Conservation (phyloP, 1,140 invertebrate species). For the Eupristina koningsbergeri region DNA sequence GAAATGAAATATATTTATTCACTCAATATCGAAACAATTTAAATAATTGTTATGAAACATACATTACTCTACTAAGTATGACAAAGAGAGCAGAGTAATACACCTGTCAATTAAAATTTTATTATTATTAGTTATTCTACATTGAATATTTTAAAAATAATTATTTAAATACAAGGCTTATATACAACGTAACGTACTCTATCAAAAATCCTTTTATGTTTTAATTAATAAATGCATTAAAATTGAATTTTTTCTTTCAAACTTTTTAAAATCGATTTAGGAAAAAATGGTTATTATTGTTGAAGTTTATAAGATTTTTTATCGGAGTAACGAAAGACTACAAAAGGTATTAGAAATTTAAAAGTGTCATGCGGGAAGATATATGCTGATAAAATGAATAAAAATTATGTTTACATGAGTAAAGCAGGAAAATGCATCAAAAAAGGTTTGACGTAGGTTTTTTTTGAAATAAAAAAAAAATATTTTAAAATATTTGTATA, state of each 20-base stretch:
- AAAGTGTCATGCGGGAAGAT: neutral
- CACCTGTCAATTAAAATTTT: too few species aligned
- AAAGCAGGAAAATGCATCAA: neutral
- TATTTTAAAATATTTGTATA: neutral
- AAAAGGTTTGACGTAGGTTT: neutral
- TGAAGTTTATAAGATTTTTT: too few species aligned
- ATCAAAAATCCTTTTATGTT: neutral
- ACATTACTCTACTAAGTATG: neutral
- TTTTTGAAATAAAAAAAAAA: too few species aligned
- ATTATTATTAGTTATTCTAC: too few species aligned
- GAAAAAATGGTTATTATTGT: too few species aligned
- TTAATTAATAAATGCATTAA: neutral
- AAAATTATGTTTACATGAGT: neutral
- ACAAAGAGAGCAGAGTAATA: too few species aligned
- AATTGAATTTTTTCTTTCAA: too few species aligned
- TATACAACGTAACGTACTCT: neutral
- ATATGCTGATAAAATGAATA: neutral
- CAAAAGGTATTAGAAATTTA: neutral
- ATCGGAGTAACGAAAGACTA: neutral
- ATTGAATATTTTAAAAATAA: neutral
- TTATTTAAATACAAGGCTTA: neutral
- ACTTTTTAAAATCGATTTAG: too few species aligned
- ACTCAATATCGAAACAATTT: neutral
- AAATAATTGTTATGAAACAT: neutral
- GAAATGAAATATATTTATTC: neutral